Evolutionary conservation across 1,140 invertebrate genomes (phyloP), one percentile per base, ranked within the genome.

Genomic region (Cydia splendana): DNA sequence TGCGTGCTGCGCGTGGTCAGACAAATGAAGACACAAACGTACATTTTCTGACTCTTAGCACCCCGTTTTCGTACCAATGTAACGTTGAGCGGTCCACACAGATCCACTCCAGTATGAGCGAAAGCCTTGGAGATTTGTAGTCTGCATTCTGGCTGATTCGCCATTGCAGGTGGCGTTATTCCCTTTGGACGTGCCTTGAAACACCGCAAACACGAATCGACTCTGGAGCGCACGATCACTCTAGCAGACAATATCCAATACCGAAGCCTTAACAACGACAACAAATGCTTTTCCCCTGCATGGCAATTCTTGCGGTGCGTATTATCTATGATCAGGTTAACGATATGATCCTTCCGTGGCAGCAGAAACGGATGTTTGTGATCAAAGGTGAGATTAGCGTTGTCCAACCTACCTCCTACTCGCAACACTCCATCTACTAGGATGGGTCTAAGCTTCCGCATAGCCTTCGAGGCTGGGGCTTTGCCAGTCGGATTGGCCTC

Each of bases 11-110:
- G 81, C n/a, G 89, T 90, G 0, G 82, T 75, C 24, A 88, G 81
- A 81, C 91, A 93, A 12, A 88, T 81, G 79, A 92, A 92, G 9
- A 92, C 7, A 74, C 81, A 81, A 9, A 88, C 20, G 69, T 88
- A 91, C 10, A 71, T 80, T 76, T 93, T 93, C 2, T 79, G 62
- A 20, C 78, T 75, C 28, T 51, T 74, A 0, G 69, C 76, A n/a
- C 78, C 80, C 13, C 83, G 71, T n/a, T 42, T 18, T 18, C 77
- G 76, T 5, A 57, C 24, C 15, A 76, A 77, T 42, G 78, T 83
- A 2, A 86, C 65, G 4, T 45, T 24, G 74, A 90, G 83, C 1
- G 88, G 89, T 7, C 90, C 91, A 3, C 82, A 85, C 67, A 83
- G 91, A 77, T 93, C 88, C 4, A 88, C 0, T 86, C 88, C 10